These are phyloP conservation scores for Thalassaphorura encarpata DNA, from an alignment of 1,140 invertebrate species.

Conservation along the genomic window DNA sequence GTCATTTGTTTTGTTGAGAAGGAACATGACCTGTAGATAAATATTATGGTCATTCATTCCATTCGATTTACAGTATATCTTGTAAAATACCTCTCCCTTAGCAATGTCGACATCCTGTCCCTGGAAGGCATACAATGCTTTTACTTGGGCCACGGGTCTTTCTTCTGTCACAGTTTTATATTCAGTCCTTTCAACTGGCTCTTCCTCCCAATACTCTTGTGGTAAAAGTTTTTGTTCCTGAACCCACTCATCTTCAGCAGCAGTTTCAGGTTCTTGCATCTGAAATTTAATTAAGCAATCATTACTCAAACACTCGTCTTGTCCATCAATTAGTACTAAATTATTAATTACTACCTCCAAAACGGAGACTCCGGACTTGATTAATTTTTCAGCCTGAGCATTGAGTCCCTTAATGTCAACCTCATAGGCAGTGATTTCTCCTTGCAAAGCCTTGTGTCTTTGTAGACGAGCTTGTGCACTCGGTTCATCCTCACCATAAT, in stretches of 20 bases:
- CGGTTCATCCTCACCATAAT: constrained; percentile 81
- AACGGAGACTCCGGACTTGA: constrained; percentile 63
- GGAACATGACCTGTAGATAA: constrained; percentile 60
- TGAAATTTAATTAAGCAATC: constrained; percentile 34
- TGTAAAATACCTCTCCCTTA: constrained; percentile 65
- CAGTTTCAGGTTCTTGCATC: constrained; percentile 47
- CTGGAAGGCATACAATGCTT: constrained; percentile 72
- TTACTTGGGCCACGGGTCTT: constrained; percentile 77
- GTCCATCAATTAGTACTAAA: background rate
- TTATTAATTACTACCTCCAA: constrained; percentile 46
- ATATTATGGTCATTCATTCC: background rate
- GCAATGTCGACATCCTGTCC: constrained; percentile 87
- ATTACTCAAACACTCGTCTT: background rate
- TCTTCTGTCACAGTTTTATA: constrained; percentile 75
- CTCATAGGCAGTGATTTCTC: constrained; percentile 82
- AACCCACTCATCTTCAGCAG: constrained; percentile 49
- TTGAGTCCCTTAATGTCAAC: constrained; percentile 80
- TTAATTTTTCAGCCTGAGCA: constrained; percentile 68
- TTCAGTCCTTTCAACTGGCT: constrained; percentile 72
- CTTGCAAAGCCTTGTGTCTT: constrained; percentile 75
- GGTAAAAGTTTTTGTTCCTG: constrained; percentile 59
- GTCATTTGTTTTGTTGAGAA: constrained; percentile 87
- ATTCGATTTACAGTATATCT: too few species aligned
- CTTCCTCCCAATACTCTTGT: constrained; percentile 83
- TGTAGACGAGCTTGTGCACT: constrained; percentile 74